These are phyloP conservation scores for Orbicella faveolata DNA, from an alignment of 64 coral and sea anemone genomes.

Conservation along the genomic window DNA sequence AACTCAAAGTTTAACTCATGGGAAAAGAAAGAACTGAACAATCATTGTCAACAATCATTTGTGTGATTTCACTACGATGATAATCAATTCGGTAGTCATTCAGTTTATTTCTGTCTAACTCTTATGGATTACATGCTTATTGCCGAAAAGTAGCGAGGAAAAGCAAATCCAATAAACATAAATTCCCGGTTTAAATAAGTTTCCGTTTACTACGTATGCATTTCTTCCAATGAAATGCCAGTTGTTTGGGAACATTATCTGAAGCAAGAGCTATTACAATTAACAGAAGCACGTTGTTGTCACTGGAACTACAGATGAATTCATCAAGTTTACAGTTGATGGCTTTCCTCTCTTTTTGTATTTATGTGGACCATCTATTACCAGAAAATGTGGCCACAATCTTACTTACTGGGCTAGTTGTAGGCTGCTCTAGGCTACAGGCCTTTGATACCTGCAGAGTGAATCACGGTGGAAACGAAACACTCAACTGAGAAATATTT, in stretches of 20 bases:
- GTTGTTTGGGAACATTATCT: not conserved
- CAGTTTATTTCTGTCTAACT: not conserved
- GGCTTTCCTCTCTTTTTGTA: not conserved
- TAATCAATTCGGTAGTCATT: not conserved
- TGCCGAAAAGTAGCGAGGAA: not conserved
- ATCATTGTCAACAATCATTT: not conserved
- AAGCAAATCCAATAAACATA: not conserved
- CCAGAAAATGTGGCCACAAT: not conserved
- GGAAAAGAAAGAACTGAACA: not conserved
- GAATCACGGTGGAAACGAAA: too few species aligned
- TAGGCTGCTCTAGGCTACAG: too few species aligned
- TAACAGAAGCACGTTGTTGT: not conserved
- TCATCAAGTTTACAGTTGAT: not conserved
- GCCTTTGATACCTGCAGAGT: too few species aligned
- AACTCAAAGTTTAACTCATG: not conserved
- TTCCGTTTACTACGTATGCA: not conserved
- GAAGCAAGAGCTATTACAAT: not conserved
- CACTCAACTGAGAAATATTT: too few species aligned
- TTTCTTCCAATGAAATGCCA: not conserved
- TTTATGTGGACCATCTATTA: too few species aligned
- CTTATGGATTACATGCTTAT: not conserved
- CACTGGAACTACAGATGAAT: not conserved
- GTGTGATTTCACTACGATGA: not conserved
- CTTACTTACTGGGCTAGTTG: too few species aligned
- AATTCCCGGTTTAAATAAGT: not conserved